Evolutionary conservation across 2,888 invertebrate species (phyloP), one percentile per base, ranked within the genome.

Genomic region (Allacma fusca): DNA sequence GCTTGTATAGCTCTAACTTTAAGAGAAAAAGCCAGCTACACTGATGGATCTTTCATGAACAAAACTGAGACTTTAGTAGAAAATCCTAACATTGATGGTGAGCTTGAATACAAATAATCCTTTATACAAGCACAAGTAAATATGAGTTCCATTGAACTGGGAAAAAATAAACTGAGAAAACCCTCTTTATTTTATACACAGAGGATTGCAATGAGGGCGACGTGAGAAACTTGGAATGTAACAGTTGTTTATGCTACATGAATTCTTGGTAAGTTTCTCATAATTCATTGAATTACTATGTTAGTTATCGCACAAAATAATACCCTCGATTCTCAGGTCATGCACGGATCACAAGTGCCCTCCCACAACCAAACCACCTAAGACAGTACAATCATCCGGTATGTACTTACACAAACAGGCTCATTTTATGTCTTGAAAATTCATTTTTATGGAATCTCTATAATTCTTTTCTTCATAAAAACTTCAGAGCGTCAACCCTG

Each of bases 11-110:
- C 83, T 23, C 78, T 83, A n/a, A 80, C 82, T 1, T 74, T 83
- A 1, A 23, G 83, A 57, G 83, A 83, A 71, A 82, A 83, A 68
- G 83, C 83, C 21, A 83, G 83, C 67, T 83, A 80, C 68, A 79
- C 81, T 4, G 82, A 83, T 59, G 81, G 80, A 1, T 78, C 79
- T 5, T 80, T 81, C 74, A 77, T 82, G 16, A 77, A 65, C 24
- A 78, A 80, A 65, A 82, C 81, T 21, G 81, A 79, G 50, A 80
- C 79, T 0, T 72, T 83, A n/a, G 80, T 81, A 29, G 82, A 83
- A 77, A 81, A 82, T 68, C 74, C 80, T 24, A 67, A 80, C 40
- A 77, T 83, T 21, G 83, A 83, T 77, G 83, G 83, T 83, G 75
- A 77, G 69, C 34, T 0, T n/a, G 62, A 28, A 72, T 57, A 57